A percentile compares a stretch with the other conserved stretches of the same genome.
phyloP scores from a whole-genome alignment of 2,113 vertebrate species.

The Alouatta palliata region DNA sequence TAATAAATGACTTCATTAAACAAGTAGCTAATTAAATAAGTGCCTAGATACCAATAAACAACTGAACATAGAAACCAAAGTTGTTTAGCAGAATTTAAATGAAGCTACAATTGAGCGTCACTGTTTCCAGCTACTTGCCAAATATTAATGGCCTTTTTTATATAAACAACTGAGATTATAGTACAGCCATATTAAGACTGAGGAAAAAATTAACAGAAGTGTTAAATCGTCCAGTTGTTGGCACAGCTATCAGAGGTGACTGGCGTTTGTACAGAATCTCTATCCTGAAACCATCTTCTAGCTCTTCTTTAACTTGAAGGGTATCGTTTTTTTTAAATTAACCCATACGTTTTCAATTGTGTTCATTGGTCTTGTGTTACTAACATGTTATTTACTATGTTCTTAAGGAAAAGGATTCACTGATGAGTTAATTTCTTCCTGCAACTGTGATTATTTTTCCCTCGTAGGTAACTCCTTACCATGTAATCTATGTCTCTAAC shows the following conservation, averaged over 20 bases:
- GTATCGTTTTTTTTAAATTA: not conserved
- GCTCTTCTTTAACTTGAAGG: not conserved
- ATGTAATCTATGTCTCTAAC: not conserved
- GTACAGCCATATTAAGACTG: not conserved
- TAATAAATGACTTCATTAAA: slow-evolving; percentile 66
- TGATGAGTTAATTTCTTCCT: not conserved
- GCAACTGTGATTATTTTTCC: not conserved
- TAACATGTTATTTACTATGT: not conserved
- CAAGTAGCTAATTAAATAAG: slow-evolving; percentile 68
- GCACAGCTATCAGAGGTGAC: not conserved
- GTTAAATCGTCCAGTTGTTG: not conserved
- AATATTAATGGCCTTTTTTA: slow-evolving; percentile 44
- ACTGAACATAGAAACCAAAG: slow-evolving; percentile 74
- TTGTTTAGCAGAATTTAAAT: slow-evolving; percentile 58
- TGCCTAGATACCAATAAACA: slow-evolving; percentile 72
- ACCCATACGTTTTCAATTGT: not conserved
- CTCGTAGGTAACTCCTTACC: not conserved
- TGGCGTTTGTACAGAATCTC: not conserved
- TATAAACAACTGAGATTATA: slow-evolving; percentile 47
- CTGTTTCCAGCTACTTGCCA: slow-evolving; percentile 45
- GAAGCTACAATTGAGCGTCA: not conserved
- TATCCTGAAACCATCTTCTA: not conserved
- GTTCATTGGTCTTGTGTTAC: not conserved
- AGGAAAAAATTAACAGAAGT: not conserved
- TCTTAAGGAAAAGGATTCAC: not conserved